A percentile compares a stretch with the other conserved stretches of the same genome.
Conservation (phyloP, 1,140 invertebrate genomes). For the Drosophila varians region DNA sequence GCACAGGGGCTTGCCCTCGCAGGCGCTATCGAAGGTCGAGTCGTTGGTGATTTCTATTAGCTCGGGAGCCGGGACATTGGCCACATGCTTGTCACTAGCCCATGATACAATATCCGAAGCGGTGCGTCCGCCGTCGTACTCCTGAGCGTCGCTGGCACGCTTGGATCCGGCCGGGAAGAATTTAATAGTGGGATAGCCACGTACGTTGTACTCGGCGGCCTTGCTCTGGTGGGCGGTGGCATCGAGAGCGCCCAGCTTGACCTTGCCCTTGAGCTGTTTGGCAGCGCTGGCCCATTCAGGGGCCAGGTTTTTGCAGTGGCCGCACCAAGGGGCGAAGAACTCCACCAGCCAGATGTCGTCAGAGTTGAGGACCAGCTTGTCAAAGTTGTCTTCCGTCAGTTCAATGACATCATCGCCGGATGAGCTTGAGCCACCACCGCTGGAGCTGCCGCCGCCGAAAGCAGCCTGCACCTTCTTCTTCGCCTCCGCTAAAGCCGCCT, state of each 20-base stretch:
- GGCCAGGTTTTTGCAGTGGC: conserved; percentile 97
- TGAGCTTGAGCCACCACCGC: conserved; percentile 40
- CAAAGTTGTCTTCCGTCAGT: conserved; percentile 97
- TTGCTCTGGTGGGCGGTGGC: conserved; percentile 95
- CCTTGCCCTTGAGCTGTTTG: conserved; percentile 96
- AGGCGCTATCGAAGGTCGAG: conserved; percentile 88
- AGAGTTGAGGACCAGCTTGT: conserved; percentile 93
- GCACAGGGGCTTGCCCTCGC: conserved; percentile 95
- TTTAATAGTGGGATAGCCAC: conserved; percentile 99
- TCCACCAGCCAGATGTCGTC: conserved; percentile 98
- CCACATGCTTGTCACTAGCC: conserved; percentile 93
- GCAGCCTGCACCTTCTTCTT: conserved; percentile 76
- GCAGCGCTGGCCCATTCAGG: conserved; percentile 98
- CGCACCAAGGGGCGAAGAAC: conserved; percentile 98
- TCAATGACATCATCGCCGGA: conserved; percentile 91
- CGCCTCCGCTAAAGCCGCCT: conserved; percentile 88
- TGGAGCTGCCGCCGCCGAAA: conserved; percentile 62
- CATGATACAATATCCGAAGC: conserved; percentile 95
- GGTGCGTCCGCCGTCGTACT: conserved; percentile 96
- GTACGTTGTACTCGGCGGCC: conserved; percentile 90
- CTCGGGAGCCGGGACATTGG: conserved; percentile 95
- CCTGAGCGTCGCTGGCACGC: conserved; percentile 87
- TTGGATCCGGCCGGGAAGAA: conserved; percentile 94
- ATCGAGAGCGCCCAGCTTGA: conserved; percentile 98
- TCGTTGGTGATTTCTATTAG: conserved; percentile 89